Conservation (phyloP, 2,113 vertebrate genomes). For the Cavia porcellus region DNA sequence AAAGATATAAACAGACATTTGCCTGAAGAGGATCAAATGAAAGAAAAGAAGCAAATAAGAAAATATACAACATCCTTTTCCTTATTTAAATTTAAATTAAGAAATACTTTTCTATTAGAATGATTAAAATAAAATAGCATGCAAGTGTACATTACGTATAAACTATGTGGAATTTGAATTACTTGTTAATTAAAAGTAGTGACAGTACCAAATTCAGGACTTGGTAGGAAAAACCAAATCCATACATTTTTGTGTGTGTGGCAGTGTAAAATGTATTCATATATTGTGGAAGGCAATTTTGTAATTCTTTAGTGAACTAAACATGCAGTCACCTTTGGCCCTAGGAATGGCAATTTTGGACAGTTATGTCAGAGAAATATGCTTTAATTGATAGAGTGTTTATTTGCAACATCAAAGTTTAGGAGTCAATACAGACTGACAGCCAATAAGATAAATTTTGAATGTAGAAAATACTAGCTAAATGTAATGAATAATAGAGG, state of each 20-base stretch:
- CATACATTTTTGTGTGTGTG: background rate
- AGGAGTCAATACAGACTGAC: background rate
- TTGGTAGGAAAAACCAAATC: background rate
- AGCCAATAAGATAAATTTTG: background rate
- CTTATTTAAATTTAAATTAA: background rate
- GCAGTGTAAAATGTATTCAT: background rate
- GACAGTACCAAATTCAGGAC: background rate
- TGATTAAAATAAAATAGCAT: background rate
- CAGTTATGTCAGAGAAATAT: background rate
- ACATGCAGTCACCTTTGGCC: background rate
- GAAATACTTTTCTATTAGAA: background rate
- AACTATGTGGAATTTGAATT: background rate
- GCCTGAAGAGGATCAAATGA: background rate
- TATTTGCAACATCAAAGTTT: background rate
- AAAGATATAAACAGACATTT: background rate
- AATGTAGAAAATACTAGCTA: background rate
- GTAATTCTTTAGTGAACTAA: background rate
- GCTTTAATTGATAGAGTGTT: background rate
- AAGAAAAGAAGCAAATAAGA: background rate
- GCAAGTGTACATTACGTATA: background rate
- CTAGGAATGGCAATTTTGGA: background rate
- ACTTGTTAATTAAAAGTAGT: background rate
- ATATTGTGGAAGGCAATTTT: background rate
- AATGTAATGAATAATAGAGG: background rate
- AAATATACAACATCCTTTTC: background rate